phyloP scores from a whole-genome alignment of 2,113 vertebrate genomes.

The Oxygymnocypris stewartii region DNA sequence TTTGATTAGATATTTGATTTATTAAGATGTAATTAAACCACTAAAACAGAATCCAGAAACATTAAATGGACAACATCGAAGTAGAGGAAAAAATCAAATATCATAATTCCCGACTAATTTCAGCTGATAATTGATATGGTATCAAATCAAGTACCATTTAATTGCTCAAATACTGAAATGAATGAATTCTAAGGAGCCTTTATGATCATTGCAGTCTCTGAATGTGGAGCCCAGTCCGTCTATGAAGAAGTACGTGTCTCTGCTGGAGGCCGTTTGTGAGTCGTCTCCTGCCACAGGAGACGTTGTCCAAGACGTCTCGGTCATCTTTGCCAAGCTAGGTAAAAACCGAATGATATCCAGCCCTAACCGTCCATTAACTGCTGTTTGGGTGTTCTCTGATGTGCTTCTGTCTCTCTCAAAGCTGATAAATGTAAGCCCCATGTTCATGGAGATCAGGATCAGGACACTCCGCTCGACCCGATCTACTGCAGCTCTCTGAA shows the following conservation, averaged over 20 bases:
- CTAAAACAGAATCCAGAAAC: background rate
- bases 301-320: constrained; percentile 74
- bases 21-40: background rate
- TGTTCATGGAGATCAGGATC: constrained; percentile 62
- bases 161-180: background rate
- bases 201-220: constrained; percentile 61
- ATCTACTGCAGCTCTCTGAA: constrained; percentile 73
- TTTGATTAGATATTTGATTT: background rate
- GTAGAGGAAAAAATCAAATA: too few relatives aligned
- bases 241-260: constrained; percentile 75
- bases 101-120: too few relatives aligned
- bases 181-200: background rate
- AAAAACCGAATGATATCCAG: constrained; percentile 24
- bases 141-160: background rate
- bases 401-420: constrained; percentile 49
- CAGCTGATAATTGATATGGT: background rate
- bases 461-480: constrained; percentile 35
- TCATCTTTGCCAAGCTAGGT: constrained; percentile 77
- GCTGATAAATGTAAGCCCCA: constrained; percentile 69
- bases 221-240: constrained; percentile 67
- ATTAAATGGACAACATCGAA: background rate
- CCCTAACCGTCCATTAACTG: background rate
- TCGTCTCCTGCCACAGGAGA: constrained; percentile 65
- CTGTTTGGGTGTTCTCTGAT: background rate
- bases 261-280: constrained; percentile 73